Evolutionary conservation across 2,888 invertebrate genomes (phyloP), one percentile per base, ranked within the genome.

Genomic region (Drosophila lutescens): DNA sequence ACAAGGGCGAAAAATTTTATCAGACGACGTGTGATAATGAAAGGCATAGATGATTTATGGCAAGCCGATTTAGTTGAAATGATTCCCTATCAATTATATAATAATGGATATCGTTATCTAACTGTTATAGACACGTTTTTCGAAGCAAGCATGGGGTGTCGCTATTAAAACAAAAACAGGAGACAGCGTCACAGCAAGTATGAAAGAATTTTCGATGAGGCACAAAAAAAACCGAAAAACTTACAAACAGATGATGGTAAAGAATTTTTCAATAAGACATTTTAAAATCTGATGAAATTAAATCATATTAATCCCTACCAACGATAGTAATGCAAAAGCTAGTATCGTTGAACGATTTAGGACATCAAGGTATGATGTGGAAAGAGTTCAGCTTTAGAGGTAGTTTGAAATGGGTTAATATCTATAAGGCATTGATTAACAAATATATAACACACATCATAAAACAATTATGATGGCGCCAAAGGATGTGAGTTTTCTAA

Each of bases 21-120:
- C 3, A 38, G 38, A n/a, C 38, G 38, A 5, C 38, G 38, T 15
- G 38, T 38, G 7, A 13, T 38, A n/a, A 38, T 38, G 6, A 38
- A 38, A 38, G 38, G 38, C 5, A 38, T 38, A 13, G 38, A 38
- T n/a, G n/a, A 38, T 15, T 38, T 38, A 13, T 38, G 55, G 40
- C 9, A 54, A 55, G 41, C 46, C 1, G 55, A 49, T 62, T 63
- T 63, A 49, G 63, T 63, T 50, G 51, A 57, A 63, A 63, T 63
- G 32, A 57, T 51, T 17, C 20, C 26, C n/a, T n/a, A 40, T 26
- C 26, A 53, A 53, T 53, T 10, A 38, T 36, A 23, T 26, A 40
- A 53, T 53, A 20, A 13, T 0, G 20, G 44, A 5, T 53, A 53
- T 53, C 26, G 44, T 6, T 40, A 53, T 53, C 40, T 40, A 40